Evolutionary conservation across 2,888 invertebrate species (phyloP).

Genomic region (Lypha dubia): DNA sequence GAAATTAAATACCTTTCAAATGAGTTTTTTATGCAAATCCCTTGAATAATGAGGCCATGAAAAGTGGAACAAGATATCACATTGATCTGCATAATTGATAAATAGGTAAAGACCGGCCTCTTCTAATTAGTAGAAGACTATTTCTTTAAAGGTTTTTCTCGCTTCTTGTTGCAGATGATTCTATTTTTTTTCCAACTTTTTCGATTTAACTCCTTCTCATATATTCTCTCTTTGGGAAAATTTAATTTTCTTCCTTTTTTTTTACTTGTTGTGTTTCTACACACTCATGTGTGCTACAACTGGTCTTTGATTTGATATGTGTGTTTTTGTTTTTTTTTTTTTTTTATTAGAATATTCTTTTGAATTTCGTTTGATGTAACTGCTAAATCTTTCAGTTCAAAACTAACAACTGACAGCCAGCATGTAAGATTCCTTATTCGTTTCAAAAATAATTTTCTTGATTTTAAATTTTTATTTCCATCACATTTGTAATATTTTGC

Average conservation of each 20-base stretch:
- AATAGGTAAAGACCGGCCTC: too few species aligned
- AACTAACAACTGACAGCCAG: conserved; percentile 41
- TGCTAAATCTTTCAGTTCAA: conserved; percentile 34
- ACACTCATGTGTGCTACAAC: conserved; percentile 1
- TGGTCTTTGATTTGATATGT: conserved; percentile 56
- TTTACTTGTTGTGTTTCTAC: conserved; percentile 21
- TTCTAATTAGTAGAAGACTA: too few species aligned
- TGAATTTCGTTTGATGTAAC: conserved; percentile 42
- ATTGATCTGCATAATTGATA: too few species aligned
- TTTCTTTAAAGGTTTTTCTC: not conserved
- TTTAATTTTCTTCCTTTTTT: conserved; percentile 25
- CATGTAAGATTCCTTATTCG: not conserved
- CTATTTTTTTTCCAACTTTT: not conserved
- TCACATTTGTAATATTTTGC: conserved; percentile 22
- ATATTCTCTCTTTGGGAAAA: conserved; percentile 8
- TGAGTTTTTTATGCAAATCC: too few species aligned
- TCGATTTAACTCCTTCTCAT: not conserved
- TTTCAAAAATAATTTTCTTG: conserved; percentile 15
- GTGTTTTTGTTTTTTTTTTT: too few species aligned
- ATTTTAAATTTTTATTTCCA: conserved; percentile 25
- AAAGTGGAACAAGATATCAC: too few species aligned
- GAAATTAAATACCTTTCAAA: too few species aligned
- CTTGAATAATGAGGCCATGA: too few species aligned
- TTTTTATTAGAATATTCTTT: conserved; percentile 57
- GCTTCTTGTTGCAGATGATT: not conserved